These are phyloP conservation scores for Pipistrellus kuhlii DNA, from an alignment of 2,797 vertebrate genomes.

Conservation along the genomic window DNA sequence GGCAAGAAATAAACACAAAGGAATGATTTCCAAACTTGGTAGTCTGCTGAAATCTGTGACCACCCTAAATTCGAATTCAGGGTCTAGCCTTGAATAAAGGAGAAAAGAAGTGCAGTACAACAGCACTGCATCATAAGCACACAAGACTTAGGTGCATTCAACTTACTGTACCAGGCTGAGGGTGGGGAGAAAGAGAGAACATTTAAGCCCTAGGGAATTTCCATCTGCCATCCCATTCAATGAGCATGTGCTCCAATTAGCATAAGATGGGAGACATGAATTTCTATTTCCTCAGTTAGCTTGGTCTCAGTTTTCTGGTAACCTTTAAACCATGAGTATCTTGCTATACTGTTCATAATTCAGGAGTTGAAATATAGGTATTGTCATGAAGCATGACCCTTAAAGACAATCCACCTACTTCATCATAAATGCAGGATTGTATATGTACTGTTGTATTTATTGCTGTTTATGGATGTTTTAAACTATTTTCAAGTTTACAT, in stretches of 20 bases:
- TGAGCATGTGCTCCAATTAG: neutral
- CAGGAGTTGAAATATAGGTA: slow-evolving; percentile 5
- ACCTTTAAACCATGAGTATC: neutral
- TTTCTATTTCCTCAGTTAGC: neutral
- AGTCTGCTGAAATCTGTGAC: neutral
- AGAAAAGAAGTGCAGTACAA: neutral
- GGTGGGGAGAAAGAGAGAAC: neutral
- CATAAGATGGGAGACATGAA: neutral
- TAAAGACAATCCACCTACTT: neutral
- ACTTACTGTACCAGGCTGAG: neutral
- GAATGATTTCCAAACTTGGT: neutral
- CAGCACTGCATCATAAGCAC: neutral
- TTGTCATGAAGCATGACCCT: neutral
- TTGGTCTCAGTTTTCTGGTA: neutral
- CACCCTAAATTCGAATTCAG: neutral
- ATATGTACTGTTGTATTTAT: neutral
- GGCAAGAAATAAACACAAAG: slow-evolving; percentile 48
- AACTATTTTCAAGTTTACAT: slow-evolving; percentile 33
- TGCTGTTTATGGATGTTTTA: neutral
- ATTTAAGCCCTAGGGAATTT: neutral
- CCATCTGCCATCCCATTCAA: neutral
- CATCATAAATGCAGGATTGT: neutral
- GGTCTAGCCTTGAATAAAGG: neutral
- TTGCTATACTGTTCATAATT: neutral
- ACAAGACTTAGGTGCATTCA: neutral